A percentile compares a stretch with the other conserved stretches of the same genome.
These are phyloP conservation scores for Nemapogon koenigi DNA, from an alignment of 2,888 invertebrate genomes.

Conservation along the genomic window DNA sequence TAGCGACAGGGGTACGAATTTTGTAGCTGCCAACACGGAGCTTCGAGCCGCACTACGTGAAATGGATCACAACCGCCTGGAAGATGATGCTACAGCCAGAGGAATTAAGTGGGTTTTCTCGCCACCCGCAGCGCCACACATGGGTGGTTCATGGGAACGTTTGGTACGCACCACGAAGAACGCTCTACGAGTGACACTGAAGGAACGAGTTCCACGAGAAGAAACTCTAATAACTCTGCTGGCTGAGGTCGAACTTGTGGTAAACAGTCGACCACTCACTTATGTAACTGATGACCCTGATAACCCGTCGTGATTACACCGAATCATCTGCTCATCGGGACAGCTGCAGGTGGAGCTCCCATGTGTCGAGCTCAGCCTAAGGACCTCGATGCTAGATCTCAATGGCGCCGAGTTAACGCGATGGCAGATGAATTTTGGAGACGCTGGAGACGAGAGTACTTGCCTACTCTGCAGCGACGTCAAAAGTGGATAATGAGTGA, in stretches of 20 bases:
- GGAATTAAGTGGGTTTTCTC: constrained; percentile 13
- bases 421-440: constrained; percentile 1
- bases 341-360: constrained; percentile 14
- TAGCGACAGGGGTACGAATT: constrained; percentile 14
- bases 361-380: background rate
- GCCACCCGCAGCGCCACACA: constrained; percentile 12
- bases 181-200: constrained; percentile 10
- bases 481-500: background rate
- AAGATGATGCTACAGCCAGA: constrained; percentile 2
- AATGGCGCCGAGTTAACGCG: background rate
- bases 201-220: constrained; percentile 12
- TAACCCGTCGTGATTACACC: constrained; percentile 17
- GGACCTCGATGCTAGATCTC: constrained; percentile 1
- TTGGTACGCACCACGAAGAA: constrained; percentile 13
- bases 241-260: constrained; percentile 11
- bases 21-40: constrained; percentile 12
- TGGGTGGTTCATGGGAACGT: constrained; percentile 16
- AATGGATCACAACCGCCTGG: background rate
- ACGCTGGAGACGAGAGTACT: background rate
- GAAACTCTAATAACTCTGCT: constrained; percentile 12
- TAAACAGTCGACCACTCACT: constrained; percentile 12
- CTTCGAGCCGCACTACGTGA: constrained; percentile 2
- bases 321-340: constrained; percentile 17
- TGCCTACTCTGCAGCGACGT: background rate
- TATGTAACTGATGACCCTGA: constrained; percentile 6